A percentile compares a stretch with the other conserved stretches of the same genome.
Evolutionary conservation across 53 echinoderm and acorn worm genomes (phyloP).

Genomic region (Patiria pectinifera): DNA sequence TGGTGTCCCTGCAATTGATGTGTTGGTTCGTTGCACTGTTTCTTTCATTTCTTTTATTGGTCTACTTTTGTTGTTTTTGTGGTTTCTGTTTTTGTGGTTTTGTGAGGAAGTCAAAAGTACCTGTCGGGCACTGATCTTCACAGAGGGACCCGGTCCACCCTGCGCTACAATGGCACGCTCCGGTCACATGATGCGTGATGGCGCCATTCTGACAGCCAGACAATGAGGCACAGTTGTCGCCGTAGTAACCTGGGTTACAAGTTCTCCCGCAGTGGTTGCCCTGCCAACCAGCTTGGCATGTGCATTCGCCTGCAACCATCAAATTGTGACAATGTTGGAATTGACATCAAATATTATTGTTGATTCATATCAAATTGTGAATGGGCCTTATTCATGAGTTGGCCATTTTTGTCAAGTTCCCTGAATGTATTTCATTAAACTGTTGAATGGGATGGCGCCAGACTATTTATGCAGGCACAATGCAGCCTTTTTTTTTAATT

Average conservation of each 20-base stretch:
- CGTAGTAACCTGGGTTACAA: slow-evolving; percentile 68
- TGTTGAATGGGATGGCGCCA: no score
- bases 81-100: not conserved
- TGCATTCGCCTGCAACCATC: slow-evolving; percentile 57
- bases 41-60: no score
- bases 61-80: no score
- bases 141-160: slow-evolving; percentile 70
- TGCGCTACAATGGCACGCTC: slow-evolving; percentile 53
- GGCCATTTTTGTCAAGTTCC: no score
- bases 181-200: slow-evolving; percentile 28
- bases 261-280: slow-evolving; percentile 63
- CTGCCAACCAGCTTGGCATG: slow-evolving; percentile 72
- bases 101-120: slow-evolving; percentile 2
- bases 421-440: no score
- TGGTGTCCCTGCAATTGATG: no score
- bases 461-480: no score
- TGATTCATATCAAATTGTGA: no score
- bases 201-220: slow-evolving; percentile 51
- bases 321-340: not conserved
- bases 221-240: slow-evolving; percentile 11
- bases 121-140: slow-evolving; percentile 53
- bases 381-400: no score
- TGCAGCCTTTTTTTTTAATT: no score
- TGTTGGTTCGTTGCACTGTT: no score
- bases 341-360: no score